Evolutionary conservation across 2,797 vertebrate species (phyloP).

Genomic region (Coregonus sp.): DNA sequence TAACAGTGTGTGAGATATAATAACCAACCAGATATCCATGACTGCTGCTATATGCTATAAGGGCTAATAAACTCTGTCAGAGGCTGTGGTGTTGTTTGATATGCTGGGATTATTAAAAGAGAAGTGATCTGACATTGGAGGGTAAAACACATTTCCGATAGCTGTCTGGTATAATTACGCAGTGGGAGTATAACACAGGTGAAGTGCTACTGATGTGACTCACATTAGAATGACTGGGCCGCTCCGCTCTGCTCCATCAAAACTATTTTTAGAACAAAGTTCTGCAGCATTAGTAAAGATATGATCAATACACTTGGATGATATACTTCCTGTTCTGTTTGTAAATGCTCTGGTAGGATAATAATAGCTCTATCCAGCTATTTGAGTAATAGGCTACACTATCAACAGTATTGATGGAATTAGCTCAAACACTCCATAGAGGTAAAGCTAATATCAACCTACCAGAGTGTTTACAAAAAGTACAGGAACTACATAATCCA

Average conservation of each 20-base stretch:
- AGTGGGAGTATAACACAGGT: constrained; percentile 27
- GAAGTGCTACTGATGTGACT: constrained; percentile 18
- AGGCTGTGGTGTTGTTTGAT: constrained; percentile 35
- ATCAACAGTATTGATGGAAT: background rate
- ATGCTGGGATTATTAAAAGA: constrained; percentile 38
- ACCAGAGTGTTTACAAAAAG: too few species aligned
- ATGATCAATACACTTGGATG: too few species aligned
- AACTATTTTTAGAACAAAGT: background rate
- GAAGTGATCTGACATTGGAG: constrained; percentile 43
- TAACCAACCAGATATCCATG: constrained; percentile 27
- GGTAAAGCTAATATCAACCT: background rate
- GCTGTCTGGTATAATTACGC: constrained; percentile 54
- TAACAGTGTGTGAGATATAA: constrained; percentile 6
- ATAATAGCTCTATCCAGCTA: background rate
- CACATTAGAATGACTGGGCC: background rate
- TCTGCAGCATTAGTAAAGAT: too few species aligned
- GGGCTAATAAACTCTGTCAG: constrained; percentile 29
- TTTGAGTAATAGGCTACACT: background rate
- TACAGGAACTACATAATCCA: too few species aligned
- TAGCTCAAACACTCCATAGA: background rate
- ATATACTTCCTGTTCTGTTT: too few species aligned
- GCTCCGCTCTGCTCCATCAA: background rate
- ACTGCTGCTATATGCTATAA: constrained; percentile 26
- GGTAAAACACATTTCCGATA: constrained; percentile 42
- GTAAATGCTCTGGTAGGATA: too few species aligned